Conservation (phyloP, 1,140 invertebrate genomes). For the Hypsibius dujardini region DNA sequence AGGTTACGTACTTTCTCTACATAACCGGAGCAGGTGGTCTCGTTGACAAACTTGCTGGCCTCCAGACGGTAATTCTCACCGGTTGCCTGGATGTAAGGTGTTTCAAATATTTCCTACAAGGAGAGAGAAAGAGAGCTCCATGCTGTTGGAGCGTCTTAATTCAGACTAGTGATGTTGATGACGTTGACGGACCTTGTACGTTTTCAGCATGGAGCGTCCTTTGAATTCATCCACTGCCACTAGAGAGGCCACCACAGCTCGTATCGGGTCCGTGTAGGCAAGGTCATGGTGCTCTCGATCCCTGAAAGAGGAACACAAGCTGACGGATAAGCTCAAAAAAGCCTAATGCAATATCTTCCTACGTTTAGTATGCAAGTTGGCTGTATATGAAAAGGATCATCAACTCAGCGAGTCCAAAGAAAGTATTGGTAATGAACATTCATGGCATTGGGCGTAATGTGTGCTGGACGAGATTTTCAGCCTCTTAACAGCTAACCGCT, state of each 20-base stretch:
- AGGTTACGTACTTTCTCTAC: not conserved
- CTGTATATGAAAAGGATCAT: too few species aligned
- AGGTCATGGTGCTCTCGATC: not conserved
- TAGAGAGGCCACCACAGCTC: not conserved
- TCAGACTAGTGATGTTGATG: too few species aligned
- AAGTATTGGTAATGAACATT: too few species aligned
- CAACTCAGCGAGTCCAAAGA: too few species aligned
- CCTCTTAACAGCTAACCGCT: too few species aligned
- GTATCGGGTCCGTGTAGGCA: not conserved
- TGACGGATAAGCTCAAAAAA: not conserved
- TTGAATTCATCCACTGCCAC: constrained; percentile 12
- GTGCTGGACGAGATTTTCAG: too few species aligned
- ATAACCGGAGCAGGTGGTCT: not conserved
- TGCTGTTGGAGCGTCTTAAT: too few species aligned
- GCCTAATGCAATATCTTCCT: too few species aligned
- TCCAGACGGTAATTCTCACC: constrained; percentile 12
- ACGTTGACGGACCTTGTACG: not conserved
- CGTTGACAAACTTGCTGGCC: not conserved
- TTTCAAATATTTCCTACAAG: not conserved
- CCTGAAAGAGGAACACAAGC: not conserved
- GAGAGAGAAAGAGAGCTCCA: not conserved
- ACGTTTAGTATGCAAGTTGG: too few species aligned
- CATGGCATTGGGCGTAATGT: too few species aligned
- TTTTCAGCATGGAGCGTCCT: constrained; percentile 7
- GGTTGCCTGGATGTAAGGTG: constrained; percentile 13